Evolutionary conservation across 2,797 vertebrate genomes (phyloP).

Genomic region (Sebastiscus albofasciatus): DNA sequence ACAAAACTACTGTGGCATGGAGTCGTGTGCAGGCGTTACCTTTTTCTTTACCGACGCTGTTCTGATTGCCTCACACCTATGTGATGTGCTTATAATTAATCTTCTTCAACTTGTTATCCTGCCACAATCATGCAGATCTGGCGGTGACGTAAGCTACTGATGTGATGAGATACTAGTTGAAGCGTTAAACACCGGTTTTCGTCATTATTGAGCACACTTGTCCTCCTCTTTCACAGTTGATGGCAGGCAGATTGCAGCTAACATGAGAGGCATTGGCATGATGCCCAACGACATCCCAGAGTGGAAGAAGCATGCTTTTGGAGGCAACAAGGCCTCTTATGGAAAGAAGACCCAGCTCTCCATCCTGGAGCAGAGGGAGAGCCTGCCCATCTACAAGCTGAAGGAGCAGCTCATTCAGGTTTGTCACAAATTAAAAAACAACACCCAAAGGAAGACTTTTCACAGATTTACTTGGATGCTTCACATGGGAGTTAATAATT

Average conservation of each 20-base stretch:
- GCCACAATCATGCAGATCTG: not conserved
- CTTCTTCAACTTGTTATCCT: not conserved
- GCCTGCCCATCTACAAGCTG: constrained; percentile 96
- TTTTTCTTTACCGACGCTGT: too few relatives aligned
- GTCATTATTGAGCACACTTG: constrained; percentile 14
- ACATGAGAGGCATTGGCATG: constrained; percentile 99
- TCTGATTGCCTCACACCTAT: too few relatives aligned
- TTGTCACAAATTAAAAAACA: not conserved
- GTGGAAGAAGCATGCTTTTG: constrained; percentile 99
- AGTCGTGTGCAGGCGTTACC: too few relatives aligned
- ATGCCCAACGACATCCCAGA: constrained; percentile 99
- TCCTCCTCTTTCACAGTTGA: constrained; percentile 81
- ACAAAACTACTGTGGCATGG: too few relatives aligned
- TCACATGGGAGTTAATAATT: not conserved
- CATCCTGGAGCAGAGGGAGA: constrained; percentile 97
- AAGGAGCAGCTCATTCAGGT: constrained; percentile 99
- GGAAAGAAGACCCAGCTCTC: constrained; percentile 97
- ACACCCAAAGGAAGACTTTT: not conserved
- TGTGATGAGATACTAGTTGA: not conserved
- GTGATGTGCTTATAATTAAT: too few relatives aligned
- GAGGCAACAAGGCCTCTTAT: constrained; percentile 98
- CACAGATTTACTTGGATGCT: not conserved
- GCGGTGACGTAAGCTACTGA: not conserved
- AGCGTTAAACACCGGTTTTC: not conserved
- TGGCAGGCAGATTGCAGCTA: constrained; percentile 97